Percentiles rank a stretch among this genome's conserved stretches.
These are phyloP conservation scores for Tetramorium bicarinatum DNA, from an alignment of 2,888 invertebrate species.

Conservation along the genomic window DNA sequence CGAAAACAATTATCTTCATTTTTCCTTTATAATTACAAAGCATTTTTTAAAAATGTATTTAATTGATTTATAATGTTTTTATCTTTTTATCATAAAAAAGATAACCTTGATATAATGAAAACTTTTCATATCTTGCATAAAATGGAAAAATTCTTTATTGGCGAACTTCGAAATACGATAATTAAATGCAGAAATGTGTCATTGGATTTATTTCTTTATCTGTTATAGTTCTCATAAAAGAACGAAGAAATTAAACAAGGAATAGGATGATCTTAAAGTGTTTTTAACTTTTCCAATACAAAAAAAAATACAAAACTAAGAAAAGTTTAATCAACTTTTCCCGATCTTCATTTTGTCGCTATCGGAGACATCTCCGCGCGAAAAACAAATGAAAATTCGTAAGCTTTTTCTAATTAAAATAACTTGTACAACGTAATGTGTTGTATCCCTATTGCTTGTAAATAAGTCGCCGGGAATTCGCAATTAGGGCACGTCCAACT, in stretches of 20 bases:
- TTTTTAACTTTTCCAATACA: background rate
- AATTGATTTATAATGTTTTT: background rate
- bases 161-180: conserved; percentile 2
- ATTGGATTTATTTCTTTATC: background rate
- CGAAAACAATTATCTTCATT: background rate
- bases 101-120: background rate
- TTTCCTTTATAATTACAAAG: background rate
- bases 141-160: background rate
- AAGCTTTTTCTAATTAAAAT: conserved; percentile 54
- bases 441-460: background rate
- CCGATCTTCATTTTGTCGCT: background rate
- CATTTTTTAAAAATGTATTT: conserved; percentile 9
- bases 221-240: background rate
- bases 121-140: background rate
- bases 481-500: conserved; percentile 47
- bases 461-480: conserved; percentile 42
- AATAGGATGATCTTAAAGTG: background rate
- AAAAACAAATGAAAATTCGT: conserved; percentile 35
- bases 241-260: background rate
- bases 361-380: background rate
- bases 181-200: conserved; percentile 6
- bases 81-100: background rate
- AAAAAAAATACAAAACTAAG: no score
- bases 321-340: background rate
- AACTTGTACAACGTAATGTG: conserved; percentile 26